Evolutionary conservation across 2,888 invertebrate species (phyloP), one percentile per base, ranked within the genome.

Genomic region (Deladenus siricidicola): DNA sequence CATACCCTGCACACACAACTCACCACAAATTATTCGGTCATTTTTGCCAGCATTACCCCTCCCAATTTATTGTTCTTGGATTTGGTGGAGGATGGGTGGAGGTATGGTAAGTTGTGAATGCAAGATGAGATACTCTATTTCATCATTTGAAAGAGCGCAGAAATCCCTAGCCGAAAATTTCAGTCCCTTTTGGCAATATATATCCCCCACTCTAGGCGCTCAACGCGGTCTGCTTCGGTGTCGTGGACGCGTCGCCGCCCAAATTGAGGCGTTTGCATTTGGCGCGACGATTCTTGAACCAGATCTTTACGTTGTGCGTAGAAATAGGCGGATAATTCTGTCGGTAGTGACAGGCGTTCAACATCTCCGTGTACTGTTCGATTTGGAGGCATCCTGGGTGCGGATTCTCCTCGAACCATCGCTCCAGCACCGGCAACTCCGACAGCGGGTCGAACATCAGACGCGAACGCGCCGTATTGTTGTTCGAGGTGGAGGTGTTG

Each of bases 401-500:
- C 39, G 96, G 96, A 82, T 96, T 96, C 82, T 91, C 87, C 30
- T 70, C 67, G 51, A 67, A 67, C 67, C 67, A 67, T 75, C 71
- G 81, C 80, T 78, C 78, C 57, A 83, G 76, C 58, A 82, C 80
- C 10, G 83, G 83, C 59, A 98, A 92, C 83, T 98, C 98, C 19
- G 93, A 91, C 24, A 96, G 90, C 0, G 98, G 98, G 82, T 98
- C 98, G 77, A 98, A 98, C 83, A 98, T 98, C 45, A 98, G 94
- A 70, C 98, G 86, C 81, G 94, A 96, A 47, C 98, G 86, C 80
- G 76, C 72, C 10, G 66, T 67, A 58, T 62, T 57, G 58, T 53
- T 62, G 42, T 59, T 62, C 21, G 63, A 23, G 62, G 14, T 28
- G 50, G 62, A 21, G 28, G 29, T 1, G 50, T 28, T 1, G 50